Base-by-base conservation (phyloP, 2,797 vertebrate species). In the Macrochelys suwanniensis region DNA sequence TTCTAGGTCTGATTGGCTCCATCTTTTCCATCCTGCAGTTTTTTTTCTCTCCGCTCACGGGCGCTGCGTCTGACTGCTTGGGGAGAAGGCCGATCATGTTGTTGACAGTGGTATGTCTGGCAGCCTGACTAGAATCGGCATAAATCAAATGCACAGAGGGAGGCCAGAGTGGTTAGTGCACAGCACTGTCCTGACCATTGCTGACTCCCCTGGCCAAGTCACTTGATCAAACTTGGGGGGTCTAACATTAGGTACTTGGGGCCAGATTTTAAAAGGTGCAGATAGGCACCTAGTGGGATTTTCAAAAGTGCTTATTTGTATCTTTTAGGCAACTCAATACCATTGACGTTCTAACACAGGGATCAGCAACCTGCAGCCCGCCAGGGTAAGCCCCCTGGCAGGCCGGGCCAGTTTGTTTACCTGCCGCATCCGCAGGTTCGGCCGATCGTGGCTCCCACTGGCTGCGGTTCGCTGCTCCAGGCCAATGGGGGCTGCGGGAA, bases 21-120 rank as follows among this genome's bases (percentile, higher is more conserved):
- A 89, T 99, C 80, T 99, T 99, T 97, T 99, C 99, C 80, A 88
- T 99, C 90, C 98, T 99, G 88, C 99, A 99, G 98, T 99, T 99
- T 92, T 97, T 99, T 54, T 98, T 97, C 0, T 99, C 99, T 1
- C 99, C 99, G 0, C 91, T 99, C 76, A 99, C 99, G 0, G 99
- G 99, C 5, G 99, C 99, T 68, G 92, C 98, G 74, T 99, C 99
- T 0, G 99, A 99, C 98, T 97, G 81, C 53, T 95, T 99, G 85
- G 99, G 99, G 85, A 98, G 99, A 95, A 98, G 99, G 81, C 99
- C 98, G 2, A 89, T 99, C 80, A 98, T 99, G 95, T 96, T 99
- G 93, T 94, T 99, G 45, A 99, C 98, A 10, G 98, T 99, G 96
- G 99, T 99, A 97, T 16, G 98, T 95, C 71, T 90, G 54, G 65